phyloP scores from a whole-genome alignment of 2,797 vertebrate genomes.

The Galaxias olidus region DNA sequence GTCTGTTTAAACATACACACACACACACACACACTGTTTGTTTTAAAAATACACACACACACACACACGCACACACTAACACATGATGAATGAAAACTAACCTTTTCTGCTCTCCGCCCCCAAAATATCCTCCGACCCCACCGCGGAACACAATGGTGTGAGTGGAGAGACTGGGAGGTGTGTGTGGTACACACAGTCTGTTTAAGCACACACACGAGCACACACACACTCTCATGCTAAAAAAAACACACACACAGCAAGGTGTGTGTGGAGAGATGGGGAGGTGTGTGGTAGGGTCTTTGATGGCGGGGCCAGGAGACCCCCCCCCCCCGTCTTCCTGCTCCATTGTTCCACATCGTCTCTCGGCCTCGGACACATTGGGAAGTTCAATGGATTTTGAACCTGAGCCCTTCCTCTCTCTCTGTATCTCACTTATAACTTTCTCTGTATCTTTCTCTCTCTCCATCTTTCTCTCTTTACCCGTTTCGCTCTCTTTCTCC shows the following conservation, averaged over 20 bases:
- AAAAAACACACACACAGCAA: too few relatives aligned
- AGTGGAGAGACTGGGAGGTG: conserved; percentile 77
- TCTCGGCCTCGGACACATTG: conserved; percentile 77
- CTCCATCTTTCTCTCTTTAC: conserved; percentile 15
- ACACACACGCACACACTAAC: background rate
- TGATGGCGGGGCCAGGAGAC: conserved; percentile 73
- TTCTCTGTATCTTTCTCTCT: conserved; percentile 28
- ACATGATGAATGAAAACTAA: conserved; percentile 1
- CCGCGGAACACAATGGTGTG: conserved; percentile 67
- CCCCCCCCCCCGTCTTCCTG: conserved; percentile 75
- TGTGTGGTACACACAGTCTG: conserved; percentile 51
- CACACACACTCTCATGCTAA: too few relatives aligned
- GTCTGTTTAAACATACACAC: too few relatives aligned
- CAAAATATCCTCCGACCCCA: conserved; percentile 67
- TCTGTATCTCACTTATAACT: too few relatives aligned
- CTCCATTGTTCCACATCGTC: conserved; percentile 78
- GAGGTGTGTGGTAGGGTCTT: too few relatives aligned
- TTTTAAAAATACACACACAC: too few relatives aligned
- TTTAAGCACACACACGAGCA: too few relatives aligned
- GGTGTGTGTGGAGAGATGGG: too few relatives aligned
- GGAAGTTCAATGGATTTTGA: conserved; percentile 73
- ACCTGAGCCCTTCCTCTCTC: conserved; percentile 39
- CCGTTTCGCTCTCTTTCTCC: background rate
- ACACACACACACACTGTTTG: background rate
- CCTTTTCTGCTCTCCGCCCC: too few relatives aligned